These are phyloP conservation scores for Branchellion lobata DNA, from an alignment of 2,888 invertebrate genomes.

Conservation along the genomic window DNA sequence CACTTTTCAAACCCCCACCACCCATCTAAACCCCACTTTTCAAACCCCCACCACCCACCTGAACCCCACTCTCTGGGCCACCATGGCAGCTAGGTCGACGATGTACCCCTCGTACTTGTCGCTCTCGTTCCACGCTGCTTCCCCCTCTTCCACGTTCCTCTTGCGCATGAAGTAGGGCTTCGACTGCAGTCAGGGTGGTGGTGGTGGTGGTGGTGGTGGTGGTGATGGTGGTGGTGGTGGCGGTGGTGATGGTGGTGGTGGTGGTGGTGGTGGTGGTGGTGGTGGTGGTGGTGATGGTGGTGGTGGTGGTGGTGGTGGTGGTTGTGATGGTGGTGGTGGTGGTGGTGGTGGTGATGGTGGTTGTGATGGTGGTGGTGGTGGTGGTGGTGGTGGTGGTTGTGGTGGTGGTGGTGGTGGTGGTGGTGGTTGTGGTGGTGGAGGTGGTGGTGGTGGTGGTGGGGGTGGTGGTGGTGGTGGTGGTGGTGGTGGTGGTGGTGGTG, in stretches of 20 bases:
- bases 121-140: constrained; percentile 72
- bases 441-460: constrained; percentile 54
- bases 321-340: constrained; percentile 55
- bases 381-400: constrained; percentile 54
- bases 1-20: no score
- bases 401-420: constrained; percentile 53
- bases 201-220: not conserved
- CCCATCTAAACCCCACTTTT: no score
- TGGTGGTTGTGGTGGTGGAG: constrained; percentile 54
- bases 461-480: constrained; percentile 55
- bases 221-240: not conserved
- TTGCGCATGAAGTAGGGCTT: constrained; percentile 57
- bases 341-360: constrained; percentile 54
- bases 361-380: constrained; percentile 54
- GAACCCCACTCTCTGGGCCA: constrained; percentile 57
- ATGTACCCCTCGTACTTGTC: constrained; percentile 70
- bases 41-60: no score
- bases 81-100: constrained; percentile 61
- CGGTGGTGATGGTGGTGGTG: constrained; percentile 9
- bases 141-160: constrained; percentile 52
- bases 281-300: not conserved
- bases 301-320: constrained; percentile 53
- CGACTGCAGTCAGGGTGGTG: constrained; percentile 28
- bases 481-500: constrained; percentile 53
- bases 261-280: constrained; percentile 3